Conservation (phyloP, 2,113 vertebrate genomes). For the Oxygymnocypris stewartii region DNA sequence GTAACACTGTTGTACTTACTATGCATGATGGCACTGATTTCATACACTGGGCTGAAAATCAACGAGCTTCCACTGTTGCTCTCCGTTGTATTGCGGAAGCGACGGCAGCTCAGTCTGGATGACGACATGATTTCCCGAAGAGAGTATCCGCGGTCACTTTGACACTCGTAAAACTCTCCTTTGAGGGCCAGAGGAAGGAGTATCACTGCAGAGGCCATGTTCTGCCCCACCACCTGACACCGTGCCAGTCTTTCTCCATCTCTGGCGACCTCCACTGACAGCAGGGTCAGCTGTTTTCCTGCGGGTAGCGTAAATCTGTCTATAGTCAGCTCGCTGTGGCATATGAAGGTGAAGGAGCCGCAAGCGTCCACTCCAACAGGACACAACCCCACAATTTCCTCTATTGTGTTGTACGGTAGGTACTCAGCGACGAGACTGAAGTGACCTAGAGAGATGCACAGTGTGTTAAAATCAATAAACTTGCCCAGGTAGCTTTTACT, state of each 20-base stretch:
- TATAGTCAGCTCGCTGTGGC: constrained; percentile 61
- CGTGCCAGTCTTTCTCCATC: constrained; percentile 56
- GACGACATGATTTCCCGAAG: constrained; percentile 75
- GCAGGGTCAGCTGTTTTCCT: constrained; percentile 62
- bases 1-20: constrained; percentile 71
- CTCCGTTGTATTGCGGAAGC: constrained; percentile 64
- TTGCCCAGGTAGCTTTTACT: neutral
- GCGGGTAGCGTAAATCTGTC: constrained; percentile 60
- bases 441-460: constrained; percentile 67
- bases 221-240: constrained; percentile 64
- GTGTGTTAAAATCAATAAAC: neutral
- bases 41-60: constrained; percentile 76
- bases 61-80: constrained; percentile 54
- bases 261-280: constrained; percentile 54
- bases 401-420: constrained; percentile 60
- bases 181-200: constrained; percentile 64
- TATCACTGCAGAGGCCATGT: constrained; percentile 53
- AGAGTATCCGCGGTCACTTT: constrained; percentile 61
- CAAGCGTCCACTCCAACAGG: constrained; percentile 52
- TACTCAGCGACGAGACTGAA: constrained; percentile 73
- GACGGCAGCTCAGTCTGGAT: constrained; percentile 41
- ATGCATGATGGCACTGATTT: constrained; percentile 83
- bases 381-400: constrained; percentile 70
- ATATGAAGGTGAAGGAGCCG: constrained; percentile 73
- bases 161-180: constrained; percentile 69